Base-by-base conservation (phyloP, 2,797 vertebrate species). In the Mycteria americana region DNA sequence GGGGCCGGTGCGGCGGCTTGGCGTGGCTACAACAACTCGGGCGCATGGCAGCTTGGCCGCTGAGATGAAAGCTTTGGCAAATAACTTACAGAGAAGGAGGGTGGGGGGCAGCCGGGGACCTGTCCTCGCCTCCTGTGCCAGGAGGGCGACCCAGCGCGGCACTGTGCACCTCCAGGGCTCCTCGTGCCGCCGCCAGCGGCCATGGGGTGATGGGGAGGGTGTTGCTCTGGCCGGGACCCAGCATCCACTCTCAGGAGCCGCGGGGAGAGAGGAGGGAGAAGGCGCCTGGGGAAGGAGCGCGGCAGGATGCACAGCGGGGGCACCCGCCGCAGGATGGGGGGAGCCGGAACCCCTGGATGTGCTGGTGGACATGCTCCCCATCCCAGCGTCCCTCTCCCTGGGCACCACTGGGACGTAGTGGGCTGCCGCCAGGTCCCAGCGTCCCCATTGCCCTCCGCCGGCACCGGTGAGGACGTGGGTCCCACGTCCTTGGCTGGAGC, bases 21-120 rank as follows among this genome's bases (percentile, higher is more conserved):
- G 57, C 19, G 8, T 94, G 96, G 88, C 95, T 90, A 39, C 79
- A n/a, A 60, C 21, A 13, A 48, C 82, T 90, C 73, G 50, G 95
- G 87, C 1, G 18, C 85, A 19, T 5, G 41, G 85, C 14, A 4
- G 73, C 75, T 65, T 96, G 97, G 97, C 96, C 89, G 7, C 96
- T 89, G 70, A 96, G 95, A 95, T 87, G 93, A 97, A 97, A 97
- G 97, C 98, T 98, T 98, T 98, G 98, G 98, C 98, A 98, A 98
- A 98, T 98, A 98, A 98, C 97, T 98, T 98, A 98, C 95, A 97
- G 97, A 97, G 93, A 96, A 89, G 65, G 91, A 23, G 63, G 43
- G 73, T 9, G 45, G 33, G 59, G 27, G 37, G 85, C 60, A 94
- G 86, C 74, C 7, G 31, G 85, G 92, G 93, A 92, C 18, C 85